Conservation (phyloP, 2,888 invertebrate genomes). For the Oeneis ivallda region DNA sequence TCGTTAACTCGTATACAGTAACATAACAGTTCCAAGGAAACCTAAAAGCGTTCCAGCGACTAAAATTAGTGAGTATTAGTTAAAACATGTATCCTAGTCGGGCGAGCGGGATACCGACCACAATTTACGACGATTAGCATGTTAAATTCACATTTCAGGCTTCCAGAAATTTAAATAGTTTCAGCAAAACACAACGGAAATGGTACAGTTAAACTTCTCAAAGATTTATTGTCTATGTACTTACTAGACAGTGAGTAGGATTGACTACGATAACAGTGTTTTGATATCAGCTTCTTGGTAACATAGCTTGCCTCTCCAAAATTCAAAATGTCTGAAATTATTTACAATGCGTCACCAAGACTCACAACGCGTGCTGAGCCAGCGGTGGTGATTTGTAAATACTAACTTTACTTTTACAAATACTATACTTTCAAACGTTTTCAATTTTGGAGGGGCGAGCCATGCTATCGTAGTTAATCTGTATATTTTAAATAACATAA, state of each 20-base stretch:
- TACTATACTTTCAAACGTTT: too few species aligned
- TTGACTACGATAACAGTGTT: too few species aligned
- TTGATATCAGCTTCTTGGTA: too few species aligned
- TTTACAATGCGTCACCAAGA: too few species aligned
- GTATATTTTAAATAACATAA: too few species aligned
- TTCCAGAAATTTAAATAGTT: conserved; percentile 18
- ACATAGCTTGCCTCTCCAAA: too few species aligned
- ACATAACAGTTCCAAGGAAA: conserved; percentile 1
- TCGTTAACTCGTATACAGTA: not conserved
- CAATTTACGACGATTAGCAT: conserved; percentile 24
- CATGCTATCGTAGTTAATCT: too few species aligned
- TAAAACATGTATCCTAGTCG: conserved; percentile 6
- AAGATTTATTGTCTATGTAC: conserved; percentile 21
- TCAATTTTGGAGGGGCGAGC: too few species aligned
- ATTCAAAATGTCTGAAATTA: too few species aligned
- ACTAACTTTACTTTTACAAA: too few species aligned
- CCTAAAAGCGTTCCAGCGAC: conserved; percentile 1
- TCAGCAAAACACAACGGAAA: conserved; percentile 20
- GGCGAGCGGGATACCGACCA: conserved; percentile 4
- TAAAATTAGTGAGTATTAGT: conserved; percentile 10
- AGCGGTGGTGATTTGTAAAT: too few species aligned
- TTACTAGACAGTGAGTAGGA: not conserved
- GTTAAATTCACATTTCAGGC: conserved; percentile 23
- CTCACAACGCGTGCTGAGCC: too few species aligned
- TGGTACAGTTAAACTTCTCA: conserved; percentile 17